Conservation (phyloP, 2,797 vertebrate genomes). For the Sternarchorhynchus goeldii region DNA sequence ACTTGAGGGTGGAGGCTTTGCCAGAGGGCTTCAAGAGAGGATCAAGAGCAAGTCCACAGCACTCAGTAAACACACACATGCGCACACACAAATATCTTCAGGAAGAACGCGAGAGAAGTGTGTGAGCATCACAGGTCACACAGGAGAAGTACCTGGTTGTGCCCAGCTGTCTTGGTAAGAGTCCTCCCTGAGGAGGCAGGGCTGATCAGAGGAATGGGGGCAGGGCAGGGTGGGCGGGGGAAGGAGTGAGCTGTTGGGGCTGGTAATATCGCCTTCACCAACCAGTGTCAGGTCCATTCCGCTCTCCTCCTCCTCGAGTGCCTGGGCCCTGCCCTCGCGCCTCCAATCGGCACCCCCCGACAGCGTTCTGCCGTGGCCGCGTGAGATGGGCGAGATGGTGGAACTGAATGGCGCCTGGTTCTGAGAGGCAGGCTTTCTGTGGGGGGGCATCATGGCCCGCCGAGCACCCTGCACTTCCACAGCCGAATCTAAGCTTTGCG, state of each 20-base stretch:
- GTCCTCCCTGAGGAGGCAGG: constrained; percentile 54
- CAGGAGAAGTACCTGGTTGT: constrained; percentile 90
- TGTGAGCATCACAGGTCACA: constrained; percentile 72
- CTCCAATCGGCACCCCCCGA: constrained; percentile 70
- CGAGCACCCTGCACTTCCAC: constrained; percentile 71
- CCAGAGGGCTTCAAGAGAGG: constrained; percentile 46
- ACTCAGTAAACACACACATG: constrained; percentile 64
- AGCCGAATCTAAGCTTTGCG: constrained; percentile 76
- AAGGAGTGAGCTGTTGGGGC: constrained; percentile 88
- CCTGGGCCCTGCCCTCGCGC: constrained; percentile 73
- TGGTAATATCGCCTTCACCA: constrained; percentile 90
- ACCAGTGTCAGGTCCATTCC: constrained; percentile 81
- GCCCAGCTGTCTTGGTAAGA: constrained; percentile 73
- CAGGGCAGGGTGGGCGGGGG: constrained; percentile 72
- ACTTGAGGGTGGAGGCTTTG: constrained; percentile 54
- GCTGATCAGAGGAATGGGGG: constrained; percentile 53
- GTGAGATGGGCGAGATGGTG: constrained; percentile 76
- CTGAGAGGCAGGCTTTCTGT: constrained; percentile 55
- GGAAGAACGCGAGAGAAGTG: constrained; percentile 49
- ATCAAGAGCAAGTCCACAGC: constrained; percentile 68
- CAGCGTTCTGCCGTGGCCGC: constrained; percentile 55
- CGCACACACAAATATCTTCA: constrained; percentile 61
- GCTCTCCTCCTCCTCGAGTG: constrained; percentile 69
- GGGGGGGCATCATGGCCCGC: constrained; percentile 64
- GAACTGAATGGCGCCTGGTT: constrained; percentile 66